These are phyloP conservation scores for Leptopilina syphax DNA, from an alignment of 2,888 invertebrate genomes.

Conservation along the genomic window DNA sequence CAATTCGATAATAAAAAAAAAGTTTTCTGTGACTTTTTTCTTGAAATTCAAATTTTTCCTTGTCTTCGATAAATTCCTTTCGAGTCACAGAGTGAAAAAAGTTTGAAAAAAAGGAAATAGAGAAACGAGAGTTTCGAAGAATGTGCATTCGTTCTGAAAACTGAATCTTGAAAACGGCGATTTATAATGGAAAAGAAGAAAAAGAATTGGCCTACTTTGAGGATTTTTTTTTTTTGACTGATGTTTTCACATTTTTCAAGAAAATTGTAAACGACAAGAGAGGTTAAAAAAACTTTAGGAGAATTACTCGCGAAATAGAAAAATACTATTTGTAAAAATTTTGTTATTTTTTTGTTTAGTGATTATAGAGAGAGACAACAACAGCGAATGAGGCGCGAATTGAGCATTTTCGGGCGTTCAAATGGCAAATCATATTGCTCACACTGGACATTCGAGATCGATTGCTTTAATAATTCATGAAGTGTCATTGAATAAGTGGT, in stretches of 20 bases:
- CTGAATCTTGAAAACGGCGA: constrained; percentile 10
- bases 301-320: background rate
- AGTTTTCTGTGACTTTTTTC: background rate
- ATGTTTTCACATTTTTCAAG: background rate
- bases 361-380: no score
- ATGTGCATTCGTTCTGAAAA: constrained; percentile 16
- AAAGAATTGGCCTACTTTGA: background rate
- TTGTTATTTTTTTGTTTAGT: no score
- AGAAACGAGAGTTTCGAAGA: constrained; percentile 14
- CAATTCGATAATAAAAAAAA: no score
- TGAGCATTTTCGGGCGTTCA: background rate
- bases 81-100: background rate
- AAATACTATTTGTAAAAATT: background rate
- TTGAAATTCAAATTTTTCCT: constrained; percentile 12
- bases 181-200: constrained; percentile 2
- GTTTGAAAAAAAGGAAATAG: background rate
- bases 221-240: background rate
- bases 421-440: constrained; percentile 34
- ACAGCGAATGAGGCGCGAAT: background rate
- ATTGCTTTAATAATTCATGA: constrained; percentile 39
- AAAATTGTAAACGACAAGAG: background rate
- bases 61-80: background rate
- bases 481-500: constrained; percentile 39
- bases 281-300: constrained; percentile 7
- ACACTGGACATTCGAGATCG: constrained; percentile 18